phyloP scores from a whole-genome alignment of 1,140 invertebrate species.

The Tenebrio molitor region DNA sequence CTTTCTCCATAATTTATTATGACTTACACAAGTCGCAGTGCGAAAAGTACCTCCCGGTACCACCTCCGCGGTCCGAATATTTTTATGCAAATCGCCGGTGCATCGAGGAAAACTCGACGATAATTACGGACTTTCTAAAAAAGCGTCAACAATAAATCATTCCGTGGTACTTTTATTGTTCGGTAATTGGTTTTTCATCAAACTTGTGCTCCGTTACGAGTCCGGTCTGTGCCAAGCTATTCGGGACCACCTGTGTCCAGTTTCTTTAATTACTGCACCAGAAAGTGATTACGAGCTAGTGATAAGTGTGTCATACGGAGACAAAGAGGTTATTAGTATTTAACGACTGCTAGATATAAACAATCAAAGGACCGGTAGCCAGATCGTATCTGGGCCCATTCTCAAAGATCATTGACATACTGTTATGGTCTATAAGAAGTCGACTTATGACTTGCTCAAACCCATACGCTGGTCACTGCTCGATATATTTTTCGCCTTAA shows the following conservation, averaged over 20 bases:
- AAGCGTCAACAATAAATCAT: slow-evolving; percentile 14
- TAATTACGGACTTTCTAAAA: not conserved
- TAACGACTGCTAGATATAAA: slow-evolving; percentile 51
- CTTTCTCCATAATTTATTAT: slow-evolving; percentile 14
- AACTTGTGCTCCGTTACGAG: not conserved
- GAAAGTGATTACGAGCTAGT: slow-evolving; percentile 46
- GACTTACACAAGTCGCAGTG: slow-evolving; percentile 22
- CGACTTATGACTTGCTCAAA: slow-evolving; percentile 47
- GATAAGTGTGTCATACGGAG: slow-evolving; percentile 45
- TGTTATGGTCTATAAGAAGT: slow-evolving; percentile 36
- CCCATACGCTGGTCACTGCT: not conserved
- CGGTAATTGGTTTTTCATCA: slow-evolving; percentile 12
- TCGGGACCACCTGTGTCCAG: slow-evolving; percentile 48
- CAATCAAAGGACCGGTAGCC: slow-evolving; percentile 52
- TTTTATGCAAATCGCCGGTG: too few species aligned
- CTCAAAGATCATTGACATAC: slow-evolving; percentile 53
- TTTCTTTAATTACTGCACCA: slow-evolving; percentile 45
- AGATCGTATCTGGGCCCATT: slow-evolving; percentile 49
- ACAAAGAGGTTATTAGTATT: slow-evolving; percentile 54
- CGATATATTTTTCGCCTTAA: slow-evolving; percentile 7
- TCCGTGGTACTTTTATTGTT: not conserved
- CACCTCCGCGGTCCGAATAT: too few species aligned
- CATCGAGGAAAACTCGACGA: too few species aligned
- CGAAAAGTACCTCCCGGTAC: too few species aligned
- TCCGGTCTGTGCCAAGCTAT: not conserved